phyloP scores from a whole-genome alignment of 1,140 invertebrate species.

The Cotesia typhae region DNA sequence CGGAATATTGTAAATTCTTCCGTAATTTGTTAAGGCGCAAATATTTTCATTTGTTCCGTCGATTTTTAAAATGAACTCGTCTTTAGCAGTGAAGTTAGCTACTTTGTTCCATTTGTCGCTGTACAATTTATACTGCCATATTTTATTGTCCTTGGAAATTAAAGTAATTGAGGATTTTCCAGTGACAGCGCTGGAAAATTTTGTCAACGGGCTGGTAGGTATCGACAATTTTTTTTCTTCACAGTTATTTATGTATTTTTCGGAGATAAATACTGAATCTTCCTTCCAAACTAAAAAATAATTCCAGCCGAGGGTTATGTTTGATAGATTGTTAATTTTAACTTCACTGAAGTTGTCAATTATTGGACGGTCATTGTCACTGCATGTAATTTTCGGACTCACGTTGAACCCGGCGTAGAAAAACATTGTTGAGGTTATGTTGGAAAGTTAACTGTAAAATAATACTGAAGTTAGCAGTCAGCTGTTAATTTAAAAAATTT shows the following conservation, averaged over 20 bases:
- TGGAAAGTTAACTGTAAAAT: background rate
- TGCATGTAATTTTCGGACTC: background rate
- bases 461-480: too few relatives aligned
- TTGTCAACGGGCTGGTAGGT: background rate
- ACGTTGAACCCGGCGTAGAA: conserved; percentile 13
- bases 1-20: conserved; percentile 71
- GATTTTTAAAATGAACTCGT: conserved; percentile 54
- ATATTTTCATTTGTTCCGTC: conserved; percentile 46
- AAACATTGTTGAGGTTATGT: conserved; percentile 11
- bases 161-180: conserved; percentile 42
- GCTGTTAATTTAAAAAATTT: too few relatives aligned
- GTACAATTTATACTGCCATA: conserved; percentile 57
- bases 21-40: conserved; percentile 59
- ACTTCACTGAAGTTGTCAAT: conserved; percentile 16
- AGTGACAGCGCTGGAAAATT: conserved; percentile 1
- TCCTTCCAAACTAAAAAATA: conserved; percentile 18
- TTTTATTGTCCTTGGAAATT: conserved; percentile 46
- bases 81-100: conserved; percentile 46
- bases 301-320: conserved; percentile 16
- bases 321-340: background rate
- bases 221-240: background rate
- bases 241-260: background rate
- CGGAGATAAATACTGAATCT: background rate
- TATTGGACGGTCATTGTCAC: background rate
- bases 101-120: conserved; percentile 54